These are phyloP conservation scores for Lepidochrysops patricia DNA, from an alignment of 2,888 invertebrate genomes.

Conservation along the genomic window DNA sequence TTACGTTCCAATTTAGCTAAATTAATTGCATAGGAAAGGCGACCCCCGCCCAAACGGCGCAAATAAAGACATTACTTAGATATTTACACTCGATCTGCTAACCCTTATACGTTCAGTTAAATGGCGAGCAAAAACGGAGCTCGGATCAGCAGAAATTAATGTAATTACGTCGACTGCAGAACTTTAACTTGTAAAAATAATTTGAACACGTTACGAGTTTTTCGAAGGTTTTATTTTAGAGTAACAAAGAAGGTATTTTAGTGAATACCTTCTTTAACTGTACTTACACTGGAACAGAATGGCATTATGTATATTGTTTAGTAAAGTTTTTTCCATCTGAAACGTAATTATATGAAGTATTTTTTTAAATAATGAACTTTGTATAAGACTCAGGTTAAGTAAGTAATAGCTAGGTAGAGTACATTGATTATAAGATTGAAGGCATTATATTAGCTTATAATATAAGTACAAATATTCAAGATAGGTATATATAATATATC, in stretches of 20 bases:
- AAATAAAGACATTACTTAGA: constrained; percentile 68
- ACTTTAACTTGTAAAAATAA: constrained; percentile 4
- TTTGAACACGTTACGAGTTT: neutral
- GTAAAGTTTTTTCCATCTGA: too few species aligned
- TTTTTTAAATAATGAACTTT: too few species aligned
- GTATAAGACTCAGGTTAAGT: too few species aligned
- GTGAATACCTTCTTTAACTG: neutral
- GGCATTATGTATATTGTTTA: neutral
- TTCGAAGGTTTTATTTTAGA: neutral
- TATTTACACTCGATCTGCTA: constrained; percentile 63
- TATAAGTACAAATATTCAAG: too few species aligned
- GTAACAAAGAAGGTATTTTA: neutral
- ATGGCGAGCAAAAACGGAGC: constrained; percentile 52
- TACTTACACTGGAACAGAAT: neutral
- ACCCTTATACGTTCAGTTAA: constrained; percentile 65
- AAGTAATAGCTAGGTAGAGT: too few species aligned
- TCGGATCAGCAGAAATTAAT: constrained; percentile 33
- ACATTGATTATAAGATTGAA: too few species aligned
- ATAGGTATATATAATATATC: too few species aligned
- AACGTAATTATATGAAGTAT: too few species aligned
- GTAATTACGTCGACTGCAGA: constrained; percentile 21
- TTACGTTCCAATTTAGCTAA: constrained; percentile 20
- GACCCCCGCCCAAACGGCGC: constrained; percentile 31
- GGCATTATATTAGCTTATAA: too few species aligned
- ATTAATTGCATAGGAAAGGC: constrained; percentile 26